Evolutionary conservation across 2,797 vertebrate genomes (phyloP).

Genomic region (Fundulus diaphanus): DNA sequence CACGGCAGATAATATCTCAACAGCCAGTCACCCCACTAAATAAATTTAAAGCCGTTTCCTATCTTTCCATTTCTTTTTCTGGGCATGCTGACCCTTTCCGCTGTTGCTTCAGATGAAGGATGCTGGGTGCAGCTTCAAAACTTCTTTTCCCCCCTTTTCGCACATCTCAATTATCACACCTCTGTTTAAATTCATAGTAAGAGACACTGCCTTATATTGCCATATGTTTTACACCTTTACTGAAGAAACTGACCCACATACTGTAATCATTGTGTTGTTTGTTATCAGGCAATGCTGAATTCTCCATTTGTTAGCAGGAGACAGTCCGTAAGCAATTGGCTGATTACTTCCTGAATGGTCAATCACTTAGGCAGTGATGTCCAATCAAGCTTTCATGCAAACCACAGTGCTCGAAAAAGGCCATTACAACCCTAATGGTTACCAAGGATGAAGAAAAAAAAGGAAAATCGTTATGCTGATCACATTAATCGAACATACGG

Average conservation of each 20-base stretch:
- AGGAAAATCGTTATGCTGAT: background rate
- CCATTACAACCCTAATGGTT: background rate
- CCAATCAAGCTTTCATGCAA: constrained; percentile 37
- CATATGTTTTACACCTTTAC: constrained; percentile 12
- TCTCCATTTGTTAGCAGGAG: constrained; percentile 23
- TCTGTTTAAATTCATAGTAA: constrained; percentile 8
- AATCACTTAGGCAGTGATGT: constrained; percentile 31
- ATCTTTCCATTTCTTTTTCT: constrained; percentile 8
- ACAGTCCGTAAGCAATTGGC: constrained; percentile 22
- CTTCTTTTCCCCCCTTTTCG: background rate
- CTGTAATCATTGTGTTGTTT: constrained; percentile 13
- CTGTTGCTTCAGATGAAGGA: constrained; percentile 5
- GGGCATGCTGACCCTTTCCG: background rate
- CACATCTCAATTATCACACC: background rate
- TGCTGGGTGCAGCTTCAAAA: background rate
- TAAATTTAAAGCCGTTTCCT: constrained; percentile 24
- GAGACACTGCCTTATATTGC: background rate
- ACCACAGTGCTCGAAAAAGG: background rate
- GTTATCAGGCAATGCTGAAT: constrained; percentile 19
- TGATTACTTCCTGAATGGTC: constrained; percentile 48
- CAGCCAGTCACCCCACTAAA: constrained; percentile 19
- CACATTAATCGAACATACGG: constrained; percentile 1
- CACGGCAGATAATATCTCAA: constrained; percentile 32
- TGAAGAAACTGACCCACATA: constrained; percentile 7
- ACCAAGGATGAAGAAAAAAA: background rate